Evolutionary conservation across 2,797 vertebrate genomes (phyloP), one percentile per base, ranked within the genome.

Genomic region (Cirrhinus mrigala): DNA sequence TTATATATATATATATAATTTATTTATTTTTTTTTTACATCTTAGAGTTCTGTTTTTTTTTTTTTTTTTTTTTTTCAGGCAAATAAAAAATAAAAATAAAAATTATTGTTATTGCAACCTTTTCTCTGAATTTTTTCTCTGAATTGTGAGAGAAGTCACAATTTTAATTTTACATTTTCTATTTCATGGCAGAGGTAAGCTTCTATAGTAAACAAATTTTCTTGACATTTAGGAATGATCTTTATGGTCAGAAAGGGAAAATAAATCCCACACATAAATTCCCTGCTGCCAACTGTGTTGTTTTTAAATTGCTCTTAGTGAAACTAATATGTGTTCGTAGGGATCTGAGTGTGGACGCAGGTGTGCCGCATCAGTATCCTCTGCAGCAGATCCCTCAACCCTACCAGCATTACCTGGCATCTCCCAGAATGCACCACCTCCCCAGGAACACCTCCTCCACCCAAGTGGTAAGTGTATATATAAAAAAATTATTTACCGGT

Each of bases 321-420:
- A 81, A 70, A 14, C 81, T 4, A 27, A 29, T 68, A 54, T 86
- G 79, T 85, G 70, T 56, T 56, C 79, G 16, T 92, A 99, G 98
- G 98, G 98, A 99, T 92, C 96, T 99, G 92, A 99, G 98, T 10
- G 97, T 99, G 0, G 98, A 99, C 1, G 95, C 97, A 0, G 96
- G 97, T 82, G 94, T 99, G 92, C 96, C 97, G 75, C 97, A 96
- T 90, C 98, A 98, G 95, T 99, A 97, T 95, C 97, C 99, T 92
- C 96, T 99, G 92, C 97, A 97, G 83, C 96, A 97, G 0, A 95
- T 98, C 92, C 97, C 97, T 54, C 98, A 98, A 93, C 98, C 97
- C 93, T 99, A 98, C 97, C 98, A 99, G 94, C 98, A 98, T 95
- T 99, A 99, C 94, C 92, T 99, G 92, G 96, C 97, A 6, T 97